These are phyloP conservation scores for Carapus acus DNA, from an alignment of 2,797 vertebrate genomes.

Conservation along the genomic window DNA sequence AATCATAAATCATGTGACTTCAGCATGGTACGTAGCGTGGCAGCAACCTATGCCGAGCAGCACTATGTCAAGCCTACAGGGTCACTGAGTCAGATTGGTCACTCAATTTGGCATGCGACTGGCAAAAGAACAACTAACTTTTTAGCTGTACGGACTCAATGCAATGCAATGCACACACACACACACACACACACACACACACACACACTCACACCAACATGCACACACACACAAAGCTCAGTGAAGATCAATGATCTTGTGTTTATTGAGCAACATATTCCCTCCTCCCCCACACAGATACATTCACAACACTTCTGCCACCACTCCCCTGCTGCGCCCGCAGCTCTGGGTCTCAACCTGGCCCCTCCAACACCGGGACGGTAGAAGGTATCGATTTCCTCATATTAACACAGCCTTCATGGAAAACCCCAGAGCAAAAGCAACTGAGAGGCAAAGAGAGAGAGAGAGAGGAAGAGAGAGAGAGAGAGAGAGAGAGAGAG, in stretches of 20 bases:
- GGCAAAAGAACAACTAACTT: too few relatives aligned
- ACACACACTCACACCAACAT: not conserved
- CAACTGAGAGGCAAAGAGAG: conserved; percentile 25
- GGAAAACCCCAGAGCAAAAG: conserved; percentile 33
- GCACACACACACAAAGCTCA: conserved; percentile 24
- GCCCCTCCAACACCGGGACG: conserved; percentile 23
- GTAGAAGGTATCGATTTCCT: conserved; percentile 55
- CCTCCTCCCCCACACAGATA: conserved; percentile 13
- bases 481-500: not conserved
- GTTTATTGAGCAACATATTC: conserved; percentile 38
- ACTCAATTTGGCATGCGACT: too few relatives aligned
- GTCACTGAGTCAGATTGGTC: too few relatives aligned
- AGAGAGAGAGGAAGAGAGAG: not conserved
- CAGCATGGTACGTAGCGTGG: too few relatives aligned
- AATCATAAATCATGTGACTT: conserved; percentile 1
- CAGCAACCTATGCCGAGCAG: too few relatives aligned
- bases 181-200: conserved; percentile 13
- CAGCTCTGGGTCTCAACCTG: conserved; percentile 33
- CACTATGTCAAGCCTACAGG: too few relatives aligned
- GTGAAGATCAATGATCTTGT: conserved; percentile 49
- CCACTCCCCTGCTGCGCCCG: not conserved
- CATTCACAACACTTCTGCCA: conserved; percentile 7
- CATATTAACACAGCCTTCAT: conserved; percentile 54
- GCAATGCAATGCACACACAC: not conserved
- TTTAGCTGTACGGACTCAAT: too few relatives aligned